Evolutionary conservation across 2,113 vertebrate genomes (phyloP).

Genomic region (Plecotus auritus): DNA sequence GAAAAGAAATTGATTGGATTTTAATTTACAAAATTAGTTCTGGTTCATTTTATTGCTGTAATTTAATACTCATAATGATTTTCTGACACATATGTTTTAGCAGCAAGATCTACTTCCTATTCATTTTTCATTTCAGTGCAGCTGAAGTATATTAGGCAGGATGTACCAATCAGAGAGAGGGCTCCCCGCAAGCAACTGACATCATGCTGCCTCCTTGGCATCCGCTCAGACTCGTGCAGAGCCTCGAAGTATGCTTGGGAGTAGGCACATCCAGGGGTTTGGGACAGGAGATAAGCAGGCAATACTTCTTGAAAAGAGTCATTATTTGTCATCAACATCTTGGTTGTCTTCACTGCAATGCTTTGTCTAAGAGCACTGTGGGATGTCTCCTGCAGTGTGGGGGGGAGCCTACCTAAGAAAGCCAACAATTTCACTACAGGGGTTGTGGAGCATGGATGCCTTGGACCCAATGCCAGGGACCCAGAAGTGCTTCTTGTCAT

Average conservation of each 20-base stretch:
- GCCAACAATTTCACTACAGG: accelerated
- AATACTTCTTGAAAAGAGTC: background rate
- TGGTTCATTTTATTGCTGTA: conserved; percentile 73
- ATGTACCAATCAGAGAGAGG: conserved; percentile 30
- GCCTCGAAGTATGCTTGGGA: background rate
- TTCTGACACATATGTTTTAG: conserved; percentile 77
- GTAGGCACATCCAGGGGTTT: background rate
- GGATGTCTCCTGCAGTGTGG: too few relatives aligned
- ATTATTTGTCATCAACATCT: background rate
- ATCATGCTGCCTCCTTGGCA: background rate
- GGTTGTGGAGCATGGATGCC: accelerated
- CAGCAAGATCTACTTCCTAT: conserved; percentile 70
- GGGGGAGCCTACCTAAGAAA: background rate
- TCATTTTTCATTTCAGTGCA: conserved; percentile 69
- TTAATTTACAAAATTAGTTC: conserved; percentile 78
- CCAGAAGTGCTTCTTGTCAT: background rate
- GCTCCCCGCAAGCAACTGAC: background rate
- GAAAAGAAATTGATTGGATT: conserved; percentile 68
- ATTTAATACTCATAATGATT: conserved; percentile 80
- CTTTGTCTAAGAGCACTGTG: background rate
- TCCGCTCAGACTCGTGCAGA: accelerated
- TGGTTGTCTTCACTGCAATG: too few relatives aligned
- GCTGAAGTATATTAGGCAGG: conserved; percentile 65
- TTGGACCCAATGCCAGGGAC: background rate
- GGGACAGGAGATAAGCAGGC: background rate